Percentiles rank a stretch among this genome's conserved stretches.
Conservation (phyloP, 2,797 vertebrate genomes). For the Tenualosa thibaudeaui region DNA sequence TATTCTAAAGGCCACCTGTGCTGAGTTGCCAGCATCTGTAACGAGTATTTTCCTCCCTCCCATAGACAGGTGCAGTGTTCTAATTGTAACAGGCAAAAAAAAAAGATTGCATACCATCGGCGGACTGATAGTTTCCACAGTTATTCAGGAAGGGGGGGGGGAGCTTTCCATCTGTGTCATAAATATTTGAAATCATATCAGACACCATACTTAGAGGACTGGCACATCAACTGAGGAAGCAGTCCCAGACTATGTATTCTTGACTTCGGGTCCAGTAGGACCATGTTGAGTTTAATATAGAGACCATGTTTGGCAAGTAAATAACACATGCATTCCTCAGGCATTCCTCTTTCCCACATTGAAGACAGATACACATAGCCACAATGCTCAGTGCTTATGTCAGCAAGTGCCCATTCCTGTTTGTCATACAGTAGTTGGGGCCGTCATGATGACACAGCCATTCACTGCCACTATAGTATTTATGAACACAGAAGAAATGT, state of each 20-base stretch:
- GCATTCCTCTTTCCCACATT: too few relatives aligned
- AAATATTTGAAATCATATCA: constrained; percentile 21
- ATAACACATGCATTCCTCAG: too few relatives aligned
- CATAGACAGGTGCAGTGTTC: not conserved
- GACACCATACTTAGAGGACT: not conserved
- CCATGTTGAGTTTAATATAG: not conserved
- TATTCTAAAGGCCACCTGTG: not conserved
- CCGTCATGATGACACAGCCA: too few relatives aligned
- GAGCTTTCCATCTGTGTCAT: constrained; percentile 3
- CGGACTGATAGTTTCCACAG: not conserved
- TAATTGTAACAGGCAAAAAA: not conserved
- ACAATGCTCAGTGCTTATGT: not conserved
- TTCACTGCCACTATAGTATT: too few relatives aligned
- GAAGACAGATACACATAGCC: not conserved
- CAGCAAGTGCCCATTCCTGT: not conserved
- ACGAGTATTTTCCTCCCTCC: not conserved
- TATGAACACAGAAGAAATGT: not conserved
- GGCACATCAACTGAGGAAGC: not conserved
- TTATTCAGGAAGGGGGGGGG: not conserved
- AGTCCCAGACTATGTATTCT: not conserved
- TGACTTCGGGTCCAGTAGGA: not conserved
- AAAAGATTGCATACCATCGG: not conserved
- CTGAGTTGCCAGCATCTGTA: not conserved
- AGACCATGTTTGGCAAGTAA: not conserved
- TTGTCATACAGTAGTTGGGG: too few relatives aligned